Evolutionary conservation across 2,797 vertebrate species (phyloP).

Genomic region (Champsocephalus esox): DNA sequence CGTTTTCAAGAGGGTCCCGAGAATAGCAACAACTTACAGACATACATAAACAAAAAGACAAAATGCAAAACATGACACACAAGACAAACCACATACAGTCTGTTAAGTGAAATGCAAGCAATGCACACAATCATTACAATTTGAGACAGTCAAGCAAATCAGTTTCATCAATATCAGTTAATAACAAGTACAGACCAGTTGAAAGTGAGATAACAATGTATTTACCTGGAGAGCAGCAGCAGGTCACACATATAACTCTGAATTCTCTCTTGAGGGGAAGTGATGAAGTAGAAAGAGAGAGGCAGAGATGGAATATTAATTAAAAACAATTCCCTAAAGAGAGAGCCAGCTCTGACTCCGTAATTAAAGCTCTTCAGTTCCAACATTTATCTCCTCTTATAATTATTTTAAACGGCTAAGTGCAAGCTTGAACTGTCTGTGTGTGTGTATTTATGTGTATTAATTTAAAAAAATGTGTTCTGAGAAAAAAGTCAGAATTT

Average conservation of each 20-base stretch:
- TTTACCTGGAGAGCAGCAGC: conserved; percentile 52
- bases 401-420: conserved; percentile 75
- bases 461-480: neutral
- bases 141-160: too few species aligned
- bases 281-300: conserved; percentile 21
- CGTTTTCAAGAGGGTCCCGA: too few species aligned
- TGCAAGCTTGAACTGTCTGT: conserved; percentile 40
- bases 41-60: too few species aligned
- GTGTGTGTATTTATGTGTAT: conserved; percentile 15
- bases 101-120: too few species aligned
- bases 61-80: too few species aligned
- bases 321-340: conserved; percentile 82
- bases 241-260: conserved; percentile 43
- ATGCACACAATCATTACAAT: too few species aligned
- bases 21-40: too few species aligned
- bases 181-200: too few species aligned
- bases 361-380: conserved; percentile 81
- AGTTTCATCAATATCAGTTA: too few species aligned
- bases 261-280: conserved; percentile 27
- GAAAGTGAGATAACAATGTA: neutral
- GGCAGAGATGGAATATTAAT: conserved; percentile 78
- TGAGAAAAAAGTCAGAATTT: too few species aligned
- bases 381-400: conserved; percentile 76
- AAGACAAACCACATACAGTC: too few species aligned
- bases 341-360: conserved; percentile 50